phyloP scores from a whole-genome alignment of 2,113 vertebrate species.

The Solea solea region DNA sequence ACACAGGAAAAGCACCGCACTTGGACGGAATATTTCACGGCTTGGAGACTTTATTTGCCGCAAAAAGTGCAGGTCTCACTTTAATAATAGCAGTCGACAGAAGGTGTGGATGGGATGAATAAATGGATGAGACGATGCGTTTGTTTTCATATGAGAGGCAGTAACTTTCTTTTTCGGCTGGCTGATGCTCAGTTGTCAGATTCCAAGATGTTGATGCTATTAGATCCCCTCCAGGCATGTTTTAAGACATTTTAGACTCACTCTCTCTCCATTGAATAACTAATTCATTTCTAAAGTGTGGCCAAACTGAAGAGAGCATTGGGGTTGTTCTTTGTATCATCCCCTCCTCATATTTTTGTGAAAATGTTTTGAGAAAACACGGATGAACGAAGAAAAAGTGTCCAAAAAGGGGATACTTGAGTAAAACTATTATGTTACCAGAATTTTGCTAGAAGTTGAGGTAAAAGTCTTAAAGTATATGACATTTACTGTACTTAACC shows the following conservation, averaged over 20 bases:
- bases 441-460: no score
- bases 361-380: no score
- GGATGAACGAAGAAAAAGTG: no score
- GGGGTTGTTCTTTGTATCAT: no score
- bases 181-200: conserved; percentile 35
- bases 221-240: conserved; percentile 31
- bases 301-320: no score
- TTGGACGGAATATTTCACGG: conserved; percentile 36
- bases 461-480: no score
- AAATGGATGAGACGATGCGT: conserved; percentile 55
- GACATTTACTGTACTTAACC: no score
- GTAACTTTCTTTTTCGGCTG: conserved; percentile 16
- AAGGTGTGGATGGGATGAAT: conserved; percentile 49
- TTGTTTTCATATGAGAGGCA: conserved; percentile 40
- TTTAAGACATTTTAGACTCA: conserved; percentile 35
- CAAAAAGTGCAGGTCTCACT: conserved; percentile 35
- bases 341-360: no score
- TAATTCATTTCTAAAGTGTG: conserved; percentile 16
- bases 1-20: conserved; percentile 23
- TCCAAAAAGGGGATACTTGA: no score
- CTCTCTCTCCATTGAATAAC: conserved; percentile 12
- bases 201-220: conserved; percentile 18
- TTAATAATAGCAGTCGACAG: conserved; percentile 30
- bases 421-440: no score
- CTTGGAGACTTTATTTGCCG: conserved; percentile 24